These are phyloP conservation scores for Nebria brevicollis DNA, from an alignment of 2,888 invertebrate genomes.

Conservation along the genomic window DNA sequence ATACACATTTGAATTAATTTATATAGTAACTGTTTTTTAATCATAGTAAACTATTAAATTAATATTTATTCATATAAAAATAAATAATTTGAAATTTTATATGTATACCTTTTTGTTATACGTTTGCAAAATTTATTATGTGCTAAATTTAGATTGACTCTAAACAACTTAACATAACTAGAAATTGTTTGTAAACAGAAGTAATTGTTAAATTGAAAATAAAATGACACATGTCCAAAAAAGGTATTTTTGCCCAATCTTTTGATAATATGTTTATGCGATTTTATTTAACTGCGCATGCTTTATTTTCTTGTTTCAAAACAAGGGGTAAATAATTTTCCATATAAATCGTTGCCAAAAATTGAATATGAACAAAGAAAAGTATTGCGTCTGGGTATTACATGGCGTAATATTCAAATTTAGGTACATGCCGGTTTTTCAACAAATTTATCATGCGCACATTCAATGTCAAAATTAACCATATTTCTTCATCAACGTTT, in stretches of 20 bases:
- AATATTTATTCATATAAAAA: no score
- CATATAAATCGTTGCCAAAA: conserved; percentile 29
- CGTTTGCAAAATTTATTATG: not conserved
- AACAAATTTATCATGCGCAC: conserved; percentile 23
- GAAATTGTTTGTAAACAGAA: not conserved
- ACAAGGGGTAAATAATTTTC: conserved; percentile 18
- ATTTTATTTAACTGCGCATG: not conserved
- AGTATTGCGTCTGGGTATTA: conserved; percentile 4
- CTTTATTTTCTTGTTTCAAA: conserved; percentile 5
- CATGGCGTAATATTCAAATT: conserved; percentile 41
- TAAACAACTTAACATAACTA: not conserved
- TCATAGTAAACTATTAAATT: no score
- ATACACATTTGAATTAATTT: no score
- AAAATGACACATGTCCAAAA: not conserved
- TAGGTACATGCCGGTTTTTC: conserved; percentile 19
- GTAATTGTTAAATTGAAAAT: not conserved
- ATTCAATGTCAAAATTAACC: conserved; percentile 31
- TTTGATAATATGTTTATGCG: not conserved
- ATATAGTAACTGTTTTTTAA: no score
- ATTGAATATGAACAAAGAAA: conserved; percentile 26
- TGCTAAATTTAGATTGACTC: not conserved
- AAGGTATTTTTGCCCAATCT: not conserved
- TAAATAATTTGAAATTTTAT: no score
- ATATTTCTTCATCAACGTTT: conserved; percentile 27
- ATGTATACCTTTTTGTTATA: not conserved